A percentile compares a stretch with the other conserved stretches of the same genome.
phyloP scores from a whole-genome alignment of 2,797 vertebrate genomes.

The Hoplostethus atlanticus region DNA sequence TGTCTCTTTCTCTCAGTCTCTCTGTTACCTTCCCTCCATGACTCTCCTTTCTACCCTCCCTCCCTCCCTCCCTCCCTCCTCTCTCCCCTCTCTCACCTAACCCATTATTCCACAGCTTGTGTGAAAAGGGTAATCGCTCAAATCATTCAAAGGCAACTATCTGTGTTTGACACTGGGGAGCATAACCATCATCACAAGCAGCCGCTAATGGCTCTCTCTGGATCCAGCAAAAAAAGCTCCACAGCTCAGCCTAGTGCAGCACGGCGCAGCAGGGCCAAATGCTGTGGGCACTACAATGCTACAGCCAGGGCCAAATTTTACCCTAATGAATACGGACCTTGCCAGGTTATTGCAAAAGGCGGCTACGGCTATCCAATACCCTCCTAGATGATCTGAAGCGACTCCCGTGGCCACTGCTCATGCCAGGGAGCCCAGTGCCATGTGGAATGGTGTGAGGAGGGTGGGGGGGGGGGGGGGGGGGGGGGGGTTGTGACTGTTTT shows the following conservation, averaged over 20 bases:
- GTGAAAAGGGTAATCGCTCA: constrained; percentile 80
- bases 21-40: constrained; percentile 8
- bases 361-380: constrained; percentile 81
- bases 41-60: constrained; percentile 29
- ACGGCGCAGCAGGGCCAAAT: constrained; percentile 79
- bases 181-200: constrained; percentile 83
- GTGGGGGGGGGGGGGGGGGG: constrained; percentile 1
- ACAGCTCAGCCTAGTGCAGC: constrained; percentile 67
- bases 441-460: constrained; percentile 63
- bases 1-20: constrained; percentile 10
- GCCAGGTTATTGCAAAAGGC: constrained; percentile 84
- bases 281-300: constrained; percentile 80
- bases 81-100: constrained; percentile 59
- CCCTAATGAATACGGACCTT: constrained; percentile 85
- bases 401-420: constrained; percentile 76
- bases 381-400: constrained; percentile 84
- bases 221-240: constrained; percentile 74
- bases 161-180: constrained; percentile 82
- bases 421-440: constrained; percentile 80
- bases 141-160: constrained; percentile 84
- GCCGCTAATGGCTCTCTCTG: constrained; percentile 84
- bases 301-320: constrained; percentile 82
- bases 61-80: constrained; percentile 29
- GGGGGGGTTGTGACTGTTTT: constrained; percentile 64
- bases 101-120: constrained; percentile 73